These are phyloP conservation scores for Dinomys branickii DNA, from an alignment of 2,113 vertebrate genomes.

Conservation along the genomic window DNA sequence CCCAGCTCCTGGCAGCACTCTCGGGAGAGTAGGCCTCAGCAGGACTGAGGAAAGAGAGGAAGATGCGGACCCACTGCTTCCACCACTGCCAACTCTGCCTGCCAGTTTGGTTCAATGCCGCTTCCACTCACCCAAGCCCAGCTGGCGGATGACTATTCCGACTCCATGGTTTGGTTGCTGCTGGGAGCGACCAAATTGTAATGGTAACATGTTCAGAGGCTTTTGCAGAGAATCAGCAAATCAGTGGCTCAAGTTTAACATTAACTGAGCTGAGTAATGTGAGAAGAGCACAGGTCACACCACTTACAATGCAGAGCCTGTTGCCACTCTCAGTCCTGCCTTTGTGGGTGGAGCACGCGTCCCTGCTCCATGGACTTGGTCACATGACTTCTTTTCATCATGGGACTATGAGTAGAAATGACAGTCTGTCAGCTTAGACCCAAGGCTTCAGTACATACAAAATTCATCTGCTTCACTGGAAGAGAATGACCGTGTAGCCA, in stretches of 20 bases:
- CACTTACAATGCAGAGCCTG: too few species aligned
- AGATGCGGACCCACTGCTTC: neutral
- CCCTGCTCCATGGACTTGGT: neutral
- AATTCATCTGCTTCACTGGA: neutral
- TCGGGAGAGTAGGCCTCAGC: neutral
- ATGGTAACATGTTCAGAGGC: neutral
- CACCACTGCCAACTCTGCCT: neutral
- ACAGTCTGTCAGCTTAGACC: neutral
- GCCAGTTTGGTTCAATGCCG: neutral
- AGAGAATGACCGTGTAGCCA: neutral
- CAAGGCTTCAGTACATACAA: neutral
- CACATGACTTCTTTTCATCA: neutral
- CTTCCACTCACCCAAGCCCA: neutral
- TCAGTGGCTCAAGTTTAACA: neutral
- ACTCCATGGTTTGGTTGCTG: neutral
- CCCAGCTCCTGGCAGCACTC: neutral
- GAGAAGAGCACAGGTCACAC: neutral
- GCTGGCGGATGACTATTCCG: neutral
- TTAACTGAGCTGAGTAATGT: neutral
- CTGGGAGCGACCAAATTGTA: neutral
- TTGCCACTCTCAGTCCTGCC: neutral
- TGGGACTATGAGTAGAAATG: neutral
- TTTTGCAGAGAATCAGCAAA: neutral
- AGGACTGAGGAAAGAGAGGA: neutral
- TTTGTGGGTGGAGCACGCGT: neutral